Conservation (phyloP, 2,888 invertebrate genomes). For the Sphaerophoria rueppellii region DNA sequence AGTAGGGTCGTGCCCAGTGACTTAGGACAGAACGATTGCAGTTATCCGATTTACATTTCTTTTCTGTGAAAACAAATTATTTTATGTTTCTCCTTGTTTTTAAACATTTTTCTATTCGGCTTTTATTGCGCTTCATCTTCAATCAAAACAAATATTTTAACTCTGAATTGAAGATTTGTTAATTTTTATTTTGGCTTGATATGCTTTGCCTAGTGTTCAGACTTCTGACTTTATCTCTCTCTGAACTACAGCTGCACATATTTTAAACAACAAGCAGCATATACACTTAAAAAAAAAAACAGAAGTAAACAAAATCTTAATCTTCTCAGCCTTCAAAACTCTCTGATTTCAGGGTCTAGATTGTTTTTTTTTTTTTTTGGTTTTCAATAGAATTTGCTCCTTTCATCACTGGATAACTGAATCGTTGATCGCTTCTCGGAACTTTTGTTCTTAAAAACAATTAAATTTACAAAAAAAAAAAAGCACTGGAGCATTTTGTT, state of each 20-base stretch:
- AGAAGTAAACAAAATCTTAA: background rate
- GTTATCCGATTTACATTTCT: slow-evolving; percentile 10
- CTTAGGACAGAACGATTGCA: slow-evolving; percentile 23
- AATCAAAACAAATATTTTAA: slow-evolving; percentile 9
- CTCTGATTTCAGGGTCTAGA: slow-evolving; percentile 25
- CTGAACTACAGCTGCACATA: slow-evolving; percentile 26
- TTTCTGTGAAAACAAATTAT: background rate
- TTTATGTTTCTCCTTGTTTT: background rate
- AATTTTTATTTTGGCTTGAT: slow-evolving; percentile 48
- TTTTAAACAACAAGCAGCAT: slow-evolving; percentile 43
- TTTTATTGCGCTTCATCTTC: slow-evolving; percentile 18
- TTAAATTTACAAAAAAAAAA: too few species aligned
- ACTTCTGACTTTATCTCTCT: background rate
- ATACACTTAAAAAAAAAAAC: background rate
- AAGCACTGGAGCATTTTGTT: slow-evolving; percentile 48
- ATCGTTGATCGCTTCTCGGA: slow-evolving; percentile 72
- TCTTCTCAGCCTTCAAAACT: slow-evolving; percentile 16
- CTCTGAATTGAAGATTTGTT: background rate
- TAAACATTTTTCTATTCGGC: background rate
- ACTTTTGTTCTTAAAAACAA: slow-evolving; percentile 63
- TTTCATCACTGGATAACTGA: slow-evolving; percentile 73
- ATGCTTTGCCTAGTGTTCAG: slow-evolving; percentile 43
- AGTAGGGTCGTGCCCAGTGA: slow-evolving; percentile 14
- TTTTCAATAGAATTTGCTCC: slow-evolving; percentile 45
- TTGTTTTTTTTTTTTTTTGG: slow-evolving; percentile 23